Percentiles rank a stretch among this genome's conserved stretches.
These are phyloP conservation scores for Bucorvus abyssinicus DNA, from an alignment of 2,797 vertebrate species.

Conservation along the genomic window DNA sequence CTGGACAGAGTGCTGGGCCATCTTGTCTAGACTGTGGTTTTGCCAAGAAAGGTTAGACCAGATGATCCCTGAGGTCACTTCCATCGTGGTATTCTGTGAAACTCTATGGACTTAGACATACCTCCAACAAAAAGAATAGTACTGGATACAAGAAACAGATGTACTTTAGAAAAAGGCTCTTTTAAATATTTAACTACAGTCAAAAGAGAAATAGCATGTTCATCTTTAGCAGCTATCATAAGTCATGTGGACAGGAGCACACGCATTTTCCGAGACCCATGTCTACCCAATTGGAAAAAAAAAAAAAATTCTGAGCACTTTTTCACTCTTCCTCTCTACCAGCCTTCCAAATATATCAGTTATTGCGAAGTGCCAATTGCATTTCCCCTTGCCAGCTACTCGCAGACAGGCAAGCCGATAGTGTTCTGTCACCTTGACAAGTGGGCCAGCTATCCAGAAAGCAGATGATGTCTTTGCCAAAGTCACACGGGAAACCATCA, in stretches of 20 bases:
- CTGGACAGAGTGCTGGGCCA: not conserved
- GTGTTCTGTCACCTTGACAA: conserved; percentile 49
- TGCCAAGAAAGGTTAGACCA: not conserved
- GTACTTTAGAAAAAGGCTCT: not conserved
- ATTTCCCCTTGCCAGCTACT: not conserved
- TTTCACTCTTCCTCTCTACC: not conserved
- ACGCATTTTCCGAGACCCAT: not conserved
- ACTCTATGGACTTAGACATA: not conserved
- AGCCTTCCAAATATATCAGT: conserved; percentile 16
- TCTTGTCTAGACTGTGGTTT: not conserved
- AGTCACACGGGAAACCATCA: conserved; percentile 23
- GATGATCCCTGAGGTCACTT: not conserved
- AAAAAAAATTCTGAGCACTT: not conserved
- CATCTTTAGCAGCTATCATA: not conserved
- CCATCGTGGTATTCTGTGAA: not conserved
- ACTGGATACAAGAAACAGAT: not conserved
- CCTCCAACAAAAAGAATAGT: not conserved
- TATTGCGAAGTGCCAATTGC: not conserved
- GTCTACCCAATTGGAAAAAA: not conserved
- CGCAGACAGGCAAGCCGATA: not conserved
- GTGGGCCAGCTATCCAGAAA: conserved; percentile 3
- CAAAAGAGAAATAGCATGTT: not conserved
- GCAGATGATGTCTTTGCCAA: conserved; percentile 27
- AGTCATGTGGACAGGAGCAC: not conserved
- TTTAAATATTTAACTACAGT: not conserved